Conservation (phyloP, 1,140 invertebrate species). For the Drosophila kurseongensis region DNA sequence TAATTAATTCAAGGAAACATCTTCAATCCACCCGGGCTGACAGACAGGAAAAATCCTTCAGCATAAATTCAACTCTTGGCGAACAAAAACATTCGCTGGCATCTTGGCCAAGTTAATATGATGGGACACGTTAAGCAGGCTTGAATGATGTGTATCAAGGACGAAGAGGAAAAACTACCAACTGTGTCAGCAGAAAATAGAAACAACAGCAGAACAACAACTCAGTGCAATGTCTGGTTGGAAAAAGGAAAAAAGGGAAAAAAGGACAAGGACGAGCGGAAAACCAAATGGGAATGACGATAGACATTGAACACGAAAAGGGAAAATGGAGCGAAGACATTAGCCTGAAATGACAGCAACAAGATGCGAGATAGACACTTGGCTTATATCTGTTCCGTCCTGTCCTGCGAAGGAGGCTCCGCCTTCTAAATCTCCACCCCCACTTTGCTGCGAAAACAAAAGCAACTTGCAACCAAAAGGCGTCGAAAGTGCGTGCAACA, state of each 20-base stretch:
- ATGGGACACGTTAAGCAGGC: constrained; percentile 65
- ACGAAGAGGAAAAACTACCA: constrained; percentile 33
- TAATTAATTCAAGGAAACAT: constrained; percentile 40
- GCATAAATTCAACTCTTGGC: constrained; percentile 24
- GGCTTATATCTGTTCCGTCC: constrained; percentile 55
- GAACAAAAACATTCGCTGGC: constrained; percentile 50
- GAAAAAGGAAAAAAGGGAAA: constrained; percentile 11
- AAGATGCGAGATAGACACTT: constrained; percentile 78
- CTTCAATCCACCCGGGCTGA: constrained; percentile 20
- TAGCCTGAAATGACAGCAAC: constrained; percentile 79
- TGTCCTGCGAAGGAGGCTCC: constrained; percentile 7
- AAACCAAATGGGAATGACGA: constrained; percentile 60
- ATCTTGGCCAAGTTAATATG: constrained; percentile 57
- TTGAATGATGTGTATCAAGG: constrained; percentile 63
- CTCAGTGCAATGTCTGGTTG: constrained; percentile 43
- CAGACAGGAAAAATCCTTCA: constrained; percentile 13
- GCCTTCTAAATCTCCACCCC: not conserved
- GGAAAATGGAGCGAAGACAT: constrained; percentile 81
- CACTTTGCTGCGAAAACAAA: constrained; percentile 5
- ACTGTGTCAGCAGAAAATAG: constrained; percentile 53
- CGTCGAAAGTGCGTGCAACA: constrained; percentile 56
- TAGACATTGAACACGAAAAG: constrained; percentile 80
- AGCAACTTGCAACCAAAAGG: constrained; percentile 35
- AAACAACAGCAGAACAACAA: constrained; percentile 17
- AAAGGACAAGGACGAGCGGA: constrained; percentile 17